Conservation (phyloP, 2,113 vertebrate species). For the Lamprotornis superbus region DNA sequence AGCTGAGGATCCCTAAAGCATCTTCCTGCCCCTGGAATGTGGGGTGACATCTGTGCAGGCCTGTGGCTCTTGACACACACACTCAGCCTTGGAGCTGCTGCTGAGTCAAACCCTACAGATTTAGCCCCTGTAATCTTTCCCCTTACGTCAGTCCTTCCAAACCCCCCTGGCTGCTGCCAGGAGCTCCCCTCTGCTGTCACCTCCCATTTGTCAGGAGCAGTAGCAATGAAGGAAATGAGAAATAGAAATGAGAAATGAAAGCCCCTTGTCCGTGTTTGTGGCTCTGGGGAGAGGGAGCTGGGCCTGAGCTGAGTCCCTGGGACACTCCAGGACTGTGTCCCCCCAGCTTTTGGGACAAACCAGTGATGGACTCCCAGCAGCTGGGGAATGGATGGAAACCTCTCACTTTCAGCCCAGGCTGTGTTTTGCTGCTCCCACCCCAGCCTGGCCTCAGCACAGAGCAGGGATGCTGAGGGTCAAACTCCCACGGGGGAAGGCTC, state of each 20-base stretch:
- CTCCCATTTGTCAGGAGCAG: neutral
- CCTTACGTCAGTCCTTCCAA: neutral
- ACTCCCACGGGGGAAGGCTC: too few relatives aligned
- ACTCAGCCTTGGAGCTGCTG: neutral
- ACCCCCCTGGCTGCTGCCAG: neutral
- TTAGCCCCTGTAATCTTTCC: neutral
- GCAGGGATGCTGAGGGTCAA: neutral
- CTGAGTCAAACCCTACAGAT: neutral
- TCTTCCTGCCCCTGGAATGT: neutral
- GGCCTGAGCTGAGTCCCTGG: neutral
- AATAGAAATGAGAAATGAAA: neutral
- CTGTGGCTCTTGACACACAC: neutral
- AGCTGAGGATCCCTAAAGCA: neutral
- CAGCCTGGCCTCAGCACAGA: neutral
- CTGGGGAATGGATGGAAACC: neutral
- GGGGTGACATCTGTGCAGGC: neutral
- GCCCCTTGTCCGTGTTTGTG: rapidly evolving
- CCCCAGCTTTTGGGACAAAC: neutral
- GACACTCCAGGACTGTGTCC: neutral
- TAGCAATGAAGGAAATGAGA: neutral
- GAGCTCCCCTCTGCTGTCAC: neutral
- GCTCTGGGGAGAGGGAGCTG: neutral
- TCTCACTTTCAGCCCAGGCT: too few relatives aligned
- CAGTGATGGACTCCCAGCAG: neutral
- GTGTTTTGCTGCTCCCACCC: neutral